Base-by-base conservation (phyloP, 2,113 vertebrate genomes). In the Pyxicephalus adspersus region DNA sequence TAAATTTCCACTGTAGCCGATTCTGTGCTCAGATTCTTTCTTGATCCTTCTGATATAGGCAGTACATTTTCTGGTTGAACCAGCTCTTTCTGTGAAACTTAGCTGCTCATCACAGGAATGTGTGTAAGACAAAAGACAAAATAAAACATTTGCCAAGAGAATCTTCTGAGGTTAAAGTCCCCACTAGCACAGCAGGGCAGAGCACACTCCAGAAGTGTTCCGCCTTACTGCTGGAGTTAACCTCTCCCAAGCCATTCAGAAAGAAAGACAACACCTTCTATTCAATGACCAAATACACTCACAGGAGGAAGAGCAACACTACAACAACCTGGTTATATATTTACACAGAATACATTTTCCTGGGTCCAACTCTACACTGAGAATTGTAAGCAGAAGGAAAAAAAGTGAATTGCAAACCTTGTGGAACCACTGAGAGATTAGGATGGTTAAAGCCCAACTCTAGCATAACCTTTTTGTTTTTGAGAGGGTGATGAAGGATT, bases 1-100 rank as follows among this genome's bases (percentile, higher is more conserved):
- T 91, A 92, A 94, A 91, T 93, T 94, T 94, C 92, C 92, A 93
- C 92, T 94, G 86, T 85, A 45, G 66, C 83, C 25, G 76, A 71
- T 83, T 83, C 83, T 64, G 84, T 57, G 83, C 85, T 88, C 83
- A 45, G 31, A 84, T 86, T 90, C 87, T 77, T 84, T 83, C 85
- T 87, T 86, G 81, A 86, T 87, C 90, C 80, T 88, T 72, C 86
- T n/a, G 87, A 87, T 88, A 84, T 80, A 82, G 86, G 87, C 88
- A 85, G 86, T 84, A 86, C 86, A 83, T 85, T 87, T 89, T 89
- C 89, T 89, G 85, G 87, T 90, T 87, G 83, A 70, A 63, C 89
- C 84, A 91, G 90, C 91, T 89, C 87, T 26, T 83, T 76, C 50
- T 70, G 89, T 87, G 76, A 29, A 85, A 81, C 87, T 84, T 83